A percentile compares a stretch with the other conserved stretches of the same genome.
phyloP scores from a whole-genome alignment of 2,888 invertebrate genomes.

The Beris chalybata region DNA sequence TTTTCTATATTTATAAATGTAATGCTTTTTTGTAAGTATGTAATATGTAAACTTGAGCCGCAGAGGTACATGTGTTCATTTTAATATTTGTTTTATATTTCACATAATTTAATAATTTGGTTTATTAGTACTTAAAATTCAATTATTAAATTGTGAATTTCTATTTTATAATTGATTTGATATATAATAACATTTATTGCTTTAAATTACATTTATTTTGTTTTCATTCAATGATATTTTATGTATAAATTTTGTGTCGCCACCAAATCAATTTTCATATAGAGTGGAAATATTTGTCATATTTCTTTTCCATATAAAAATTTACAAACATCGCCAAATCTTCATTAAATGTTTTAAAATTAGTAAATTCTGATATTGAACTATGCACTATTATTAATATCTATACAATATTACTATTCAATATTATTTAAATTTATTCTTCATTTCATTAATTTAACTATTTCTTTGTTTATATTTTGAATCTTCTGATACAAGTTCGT shows the following conservation, averaged over 20 bases:
- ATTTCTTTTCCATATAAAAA: neutral
- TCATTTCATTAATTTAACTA: constrained; percentile 4
- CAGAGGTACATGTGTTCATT: constrained; percentile 40
- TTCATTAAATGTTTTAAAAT: constrained; percentile 24
- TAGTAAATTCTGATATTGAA: constrained; percentile 38
- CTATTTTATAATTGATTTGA: neutral
- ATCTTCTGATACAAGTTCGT: neutral
- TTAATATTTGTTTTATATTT: constrained; percentile 32
- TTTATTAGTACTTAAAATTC: too few relatives aligned
- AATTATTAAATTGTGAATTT: too few relatives aligned
- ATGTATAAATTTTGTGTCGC: too few relatives aligned
- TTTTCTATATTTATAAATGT: constrained; percentile 18
- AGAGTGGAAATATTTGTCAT: too few relatives aligned
- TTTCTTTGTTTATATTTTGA: neutral
- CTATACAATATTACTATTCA: neutral
- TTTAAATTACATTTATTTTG: constrained; percentile 31
- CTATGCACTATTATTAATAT: constrained; percentile 27
- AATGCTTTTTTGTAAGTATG: constrained; percentile 19
- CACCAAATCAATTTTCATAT: neutral
- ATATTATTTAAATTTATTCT: constrained; percentile 5
- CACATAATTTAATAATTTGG: constrained; percentile 33
- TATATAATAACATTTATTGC: constrained; percentile 34
- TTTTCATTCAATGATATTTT: constrained; percentile 7
- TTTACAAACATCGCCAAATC: neutral
- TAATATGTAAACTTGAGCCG: constrained; percentile 37